These are phyloP conservation scores for Polydrusus cervinus DNA, from an alignment of 2,888 invertebrate genomes.

Conservation along the genomic window DNA sequence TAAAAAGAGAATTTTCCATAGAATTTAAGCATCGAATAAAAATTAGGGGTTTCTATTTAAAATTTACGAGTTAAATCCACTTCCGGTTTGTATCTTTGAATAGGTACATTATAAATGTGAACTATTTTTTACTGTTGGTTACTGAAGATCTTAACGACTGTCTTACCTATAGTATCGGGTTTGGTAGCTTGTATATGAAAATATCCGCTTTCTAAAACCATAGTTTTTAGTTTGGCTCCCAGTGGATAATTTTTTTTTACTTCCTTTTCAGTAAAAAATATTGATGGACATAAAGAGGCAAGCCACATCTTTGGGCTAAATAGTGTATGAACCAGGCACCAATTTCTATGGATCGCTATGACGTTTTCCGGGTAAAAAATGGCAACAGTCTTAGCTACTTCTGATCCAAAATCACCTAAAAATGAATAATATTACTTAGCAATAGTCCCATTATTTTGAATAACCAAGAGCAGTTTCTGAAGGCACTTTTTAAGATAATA, in stretches of 20 bases:
- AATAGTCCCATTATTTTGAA: too few relatives aligned
- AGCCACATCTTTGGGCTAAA: constrained; percentile 69
- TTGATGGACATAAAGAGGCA: constrained; percentile 74
- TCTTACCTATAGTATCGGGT: constrained; percentile 88
- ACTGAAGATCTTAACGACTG: too few relatives aligned
- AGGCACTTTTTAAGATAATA: too few relatives aligned
- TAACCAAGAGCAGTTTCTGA: too few relatives aligned
- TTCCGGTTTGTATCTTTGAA: too few relatives aligned
- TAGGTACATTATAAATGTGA: too few relatives aligned
- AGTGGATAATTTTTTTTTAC: constrained; percentile 74
- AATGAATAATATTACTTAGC: too few relatives aligned
- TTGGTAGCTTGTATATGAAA: constrained; percentile 90
- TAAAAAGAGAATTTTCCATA: too few relatives aligned
- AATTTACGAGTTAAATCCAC: too few relatives aligned
- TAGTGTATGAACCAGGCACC: constrained; percentile 69
- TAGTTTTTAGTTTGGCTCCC: constrained; percentile 66
- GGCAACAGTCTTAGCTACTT: constrained; percentile 77
- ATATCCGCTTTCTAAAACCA: constrained; percentile 76
- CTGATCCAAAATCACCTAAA: constrained; percentile 89
- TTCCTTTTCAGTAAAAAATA: constrained; percentile 75
- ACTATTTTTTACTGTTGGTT: too few relatives aligned
- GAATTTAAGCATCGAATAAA: too few relatives aligned
- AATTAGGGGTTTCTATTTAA: too few relatives aligned
- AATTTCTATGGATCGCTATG: constrained; percentile 71
- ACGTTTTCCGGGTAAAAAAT: constrained; percentile 77